Base-by-base conservation (phyloP, 2,113 vertebrate genomes). In the Campylomormyrus numenius region DNA sequence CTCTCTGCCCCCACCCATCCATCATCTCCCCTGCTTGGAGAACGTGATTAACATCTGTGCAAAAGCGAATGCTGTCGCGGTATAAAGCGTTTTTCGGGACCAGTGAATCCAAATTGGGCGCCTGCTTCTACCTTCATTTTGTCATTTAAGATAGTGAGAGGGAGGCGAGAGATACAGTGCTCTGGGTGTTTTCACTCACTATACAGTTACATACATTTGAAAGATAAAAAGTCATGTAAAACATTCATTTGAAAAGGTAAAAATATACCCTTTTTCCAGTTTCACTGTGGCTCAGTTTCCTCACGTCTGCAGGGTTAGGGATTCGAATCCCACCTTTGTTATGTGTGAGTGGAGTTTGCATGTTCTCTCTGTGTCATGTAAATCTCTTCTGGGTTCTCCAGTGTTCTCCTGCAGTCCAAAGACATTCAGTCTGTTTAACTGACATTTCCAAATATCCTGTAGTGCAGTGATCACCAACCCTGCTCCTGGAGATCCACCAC, bases 1-100 rank as follows among this genome's bases (percentile, higher is more conserved):
- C 80, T 85, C 80, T 5, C 39, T 45, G 24, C 89, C 48, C 50
- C 80, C 48, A 89, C 56, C 89, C 89, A 89, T 89, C 88, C 70
- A 89, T 85, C 89, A 85, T 27, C 80, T 62, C 31, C 49, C 80
- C 52, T 10, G 46, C 39, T 24, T 17, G 11, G 50, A 85, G 77
- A 50, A 27, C 7, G 19, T 49, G 50, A 85, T 62, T 89, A 89
- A 80, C 80, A 85, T 85, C 77, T 56, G 89, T 62, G 89, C 89
- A 62, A 85, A 89, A 85, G 77, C 56, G 42, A 85, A 58, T 45
- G 70, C 89, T 62, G 58, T 85, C 39, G 24, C 39, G 27, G 80
- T 84, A 62, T 45, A 46, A 85, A 46, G 48, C 50, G n/a, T 80
- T 85, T 85, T 85, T 89, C 50, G 45, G 80, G 39, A 62, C 89